phyloP scores from a whole-genome alignment of 2,888 invertebrate genomes.

The Gastrophysa polygoni region DNA sequence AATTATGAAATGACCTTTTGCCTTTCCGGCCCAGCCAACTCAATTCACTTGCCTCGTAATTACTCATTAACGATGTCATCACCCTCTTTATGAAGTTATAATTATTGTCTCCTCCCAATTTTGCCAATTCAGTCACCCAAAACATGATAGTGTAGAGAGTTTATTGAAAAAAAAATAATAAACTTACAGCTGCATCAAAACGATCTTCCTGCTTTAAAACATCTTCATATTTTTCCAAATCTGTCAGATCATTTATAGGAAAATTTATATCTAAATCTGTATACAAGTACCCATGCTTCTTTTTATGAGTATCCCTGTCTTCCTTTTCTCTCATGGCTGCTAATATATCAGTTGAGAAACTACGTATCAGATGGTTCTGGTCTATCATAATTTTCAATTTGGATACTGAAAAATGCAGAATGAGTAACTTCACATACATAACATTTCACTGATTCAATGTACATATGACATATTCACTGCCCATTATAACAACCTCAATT shows the following conservation, averaged over 20 bases:
- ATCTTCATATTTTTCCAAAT: neutral
- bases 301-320: neutral
- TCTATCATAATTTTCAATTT: neutral
- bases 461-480: neutral
- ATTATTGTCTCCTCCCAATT: neutral
- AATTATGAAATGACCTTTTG: conserved; percentile 1
- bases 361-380: neutral
- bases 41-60: neutral
- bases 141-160: neutral
- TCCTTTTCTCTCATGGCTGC: neutral
- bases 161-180: neutral
- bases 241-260: neutral
- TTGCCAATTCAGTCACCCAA: neutral
- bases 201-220: neutral
- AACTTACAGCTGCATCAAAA: neutral
- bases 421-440: neutral
- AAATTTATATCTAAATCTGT: conserved; percentile 1
- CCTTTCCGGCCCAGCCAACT: conserved; percentile 1
- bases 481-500: neutral
- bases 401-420: conserved; percentile 2
- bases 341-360: neutral
- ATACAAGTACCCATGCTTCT: neutral
- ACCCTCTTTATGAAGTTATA: neutral
- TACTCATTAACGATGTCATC: neutral
- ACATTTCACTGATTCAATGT: neutral